Base-by-base conservation (phyloP, 2,113 vertebrate genomes). In the Ifrita kowaldi region DNA sequence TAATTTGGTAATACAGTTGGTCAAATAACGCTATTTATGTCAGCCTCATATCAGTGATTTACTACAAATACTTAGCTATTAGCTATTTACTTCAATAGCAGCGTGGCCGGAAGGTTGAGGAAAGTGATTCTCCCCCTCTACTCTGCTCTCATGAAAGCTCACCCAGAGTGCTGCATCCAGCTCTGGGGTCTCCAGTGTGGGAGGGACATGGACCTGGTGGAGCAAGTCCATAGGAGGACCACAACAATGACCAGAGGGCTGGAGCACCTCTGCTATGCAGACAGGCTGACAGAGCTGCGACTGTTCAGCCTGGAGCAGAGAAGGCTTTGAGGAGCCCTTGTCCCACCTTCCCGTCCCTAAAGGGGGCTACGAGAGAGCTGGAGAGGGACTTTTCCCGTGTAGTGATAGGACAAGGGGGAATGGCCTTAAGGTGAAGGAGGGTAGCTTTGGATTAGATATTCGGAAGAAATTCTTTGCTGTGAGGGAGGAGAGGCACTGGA, bases 21-120 rank as follows among this genome's bases (percentile, higher is more conserved):
- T 69, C 17, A 49, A 37, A 62, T 11, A 89, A 65, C 33, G 13
- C 24, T 47, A 39, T 12, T 74, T 73, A 67, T 35, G 26, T 37
- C 78, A 62, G 35, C 8, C 6, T 69, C 6, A 2, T 87, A 57
- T 16, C 49, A 59, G 41, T 68, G 87, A 82, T 53, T 87, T 78
- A 41, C 7, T 87, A 52, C 35, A 91, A 74, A 76, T 41, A 42
- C 32, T 47, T 27, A 23, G 27, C 20, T 44, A 67, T 52, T 44
- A 17, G 16, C 16, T 62, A 13, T 49, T 75, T 50, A 33, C 32
- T 62, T 68, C 56, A 83, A 49, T 42, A 49, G 15, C 32, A 69
- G 7, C 0, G 0, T 47, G 55, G 27, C n/a, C 26, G 35, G 11
- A 26, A 47, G 17, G 47, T 35, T 30, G 11, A 69, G n/a, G 41